Evolutionary conservation across 2,797 vertebrate genomes (phyloP), one percentile per base, ranked within the genome.

Genomic region (Etheostoma perlongum): DNA sequence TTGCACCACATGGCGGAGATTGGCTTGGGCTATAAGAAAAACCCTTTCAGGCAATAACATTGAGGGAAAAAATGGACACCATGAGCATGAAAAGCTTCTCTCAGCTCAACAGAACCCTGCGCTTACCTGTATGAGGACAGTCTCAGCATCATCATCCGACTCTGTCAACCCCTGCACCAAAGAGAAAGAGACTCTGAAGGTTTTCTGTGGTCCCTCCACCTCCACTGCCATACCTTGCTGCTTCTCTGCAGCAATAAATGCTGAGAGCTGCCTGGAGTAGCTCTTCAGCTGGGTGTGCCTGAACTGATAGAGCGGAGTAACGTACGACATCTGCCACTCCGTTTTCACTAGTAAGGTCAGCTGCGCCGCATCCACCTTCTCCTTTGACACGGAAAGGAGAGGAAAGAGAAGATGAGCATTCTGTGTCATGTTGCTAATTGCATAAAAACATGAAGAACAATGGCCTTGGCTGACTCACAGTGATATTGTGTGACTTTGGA

Each of bases 241-340:
- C 88, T 93, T 96, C 89, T 98, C 97, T 1, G 97, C 93, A 11
- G 92, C 90, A 2, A 99, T 89, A 49, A 95, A 97, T 0, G 96
- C 94, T 0, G 95, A 85, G 0, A 99, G 95, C 85, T 95, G 95
- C 75, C 90, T 94, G 14, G 96, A 93, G 74, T 99, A 99, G 3
- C 85, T 88, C 82, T 84, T 95, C 70, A 99, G 93, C 72, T 89
- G 89, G 0, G 85, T 84, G 66, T 96, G 90, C 27, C 86, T 92
- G 88, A 99, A 99, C n/a, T 89, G 89, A 90, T 97, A 94, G 64
- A 99, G 89, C 0, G 98, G 98, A 1, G 96, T 98, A 70, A 97
- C 95, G 9, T 97, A 97, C 2, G 96, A 96, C n/a, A 98, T 83
- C 46, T 93, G 93, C 98, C 97, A 99, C 19, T 96, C 96, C 0